Base-by-base conservation (phyloP, 2,113 vertebrate species). In the Sigmodon hispidus region DNA sequence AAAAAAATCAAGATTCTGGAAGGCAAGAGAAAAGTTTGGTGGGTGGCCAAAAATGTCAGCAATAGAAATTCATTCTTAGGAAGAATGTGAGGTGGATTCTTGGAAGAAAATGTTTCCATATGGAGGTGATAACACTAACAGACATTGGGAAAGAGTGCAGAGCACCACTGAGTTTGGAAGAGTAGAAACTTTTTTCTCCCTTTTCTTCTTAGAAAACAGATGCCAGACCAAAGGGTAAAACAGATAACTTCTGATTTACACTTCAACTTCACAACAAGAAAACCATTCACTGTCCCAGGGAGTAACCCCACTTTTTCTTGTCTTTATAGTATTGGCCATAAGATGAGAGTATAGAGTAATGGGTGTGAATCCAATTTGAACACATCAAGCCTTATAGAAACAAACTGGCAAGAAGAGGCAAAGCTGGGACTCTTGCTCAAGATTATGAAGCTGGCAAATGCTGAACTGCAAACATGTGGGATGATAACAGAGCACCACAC, bases 201-300 rank as follows among this genome's bases (percentile, higher is more conserved):
- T 67, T 55, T 22, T 45, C 26, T 83, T 83, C 21, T 31, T 70
- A 94, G 76, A 88, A 97, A 93, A 65, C 65, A 94, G 21, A 40
- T 76, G 29, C 26, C 76, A 81, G 63, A 7, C 45, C 50, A 92
- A 67, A 61, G 24, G 26, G 5, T 43, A 9, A 17, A 90, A 36
- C 40, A 88, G 69, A 75, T 80, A 72, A 55, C 75, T 89, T 72
- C 21, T 93, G 83, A 86, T 73, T 48, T 89, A 26, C 1, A n/a
- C 55, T 89, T 94, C 43, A 65, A 4, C 73, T 87, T 83, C 24
- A 31, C 89, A 67, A 48, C 24, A 77, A 91, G n/a, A 81, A 93
- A 70, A 59, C 9, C 12, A 83, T 70, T 75, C 0, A 59, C 85
- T 83, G 73, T 79, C 80, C 63, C 34, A 75, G 43, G 52, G 48